Evolutionary conservation across 2,797 vertebrate genomes (phyloP).

Genomic region (Gymnoscopelus microlampas): DNA sequence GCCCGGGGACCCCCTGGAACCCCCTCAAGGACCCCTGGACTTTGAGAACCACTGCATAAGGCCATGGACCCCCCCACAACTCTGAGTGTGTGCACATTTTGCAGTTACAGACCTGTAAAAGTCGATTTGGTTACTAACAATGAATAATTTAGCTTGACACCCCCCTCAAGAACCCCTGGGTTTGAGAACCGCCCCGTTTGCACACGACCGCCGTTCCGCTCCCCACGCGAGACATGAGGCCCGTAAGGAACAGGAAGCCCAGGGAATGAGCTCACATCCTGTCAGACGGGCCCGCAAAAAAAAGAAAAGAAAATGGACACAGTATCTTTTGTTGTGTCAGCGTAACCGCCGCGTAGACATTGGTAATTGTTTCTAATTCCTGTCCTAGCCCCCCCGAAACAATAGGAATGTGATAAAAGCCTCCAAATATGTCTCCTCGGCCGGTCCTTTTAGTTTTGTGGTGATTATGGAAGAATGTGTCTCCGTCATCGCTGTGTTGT

Average conservation of each 20-base stretch:
- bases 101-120: no score
- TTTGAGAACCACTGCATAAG: no score
- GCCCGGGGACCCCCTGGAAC: no score
- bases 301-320: neutral
- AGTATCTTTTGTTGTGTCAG: conserved; percentile 14
- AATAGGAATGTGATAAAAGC: conserved; percentile 7
- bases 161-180: no score
- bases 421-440: neutral
- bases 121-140: no score
- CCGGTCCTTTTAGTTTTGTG: neutral
- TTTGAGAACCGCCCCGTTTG: no score
- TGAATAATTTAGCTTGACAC: no score
- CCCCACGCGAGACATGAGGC: neutral
- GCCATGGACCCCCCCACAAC: no score
- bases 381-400: neutral
- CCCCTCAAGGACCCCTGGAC: no score
- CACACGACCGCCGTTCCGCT: neutral
- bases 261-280: neutral
- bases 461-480: neutral
- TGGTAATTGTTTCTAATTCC: conserved; percentile 8
- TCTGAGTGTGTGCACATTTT: no score
- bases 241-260: neutral
- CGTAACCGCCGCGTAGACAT: neutral
- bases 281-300: neutral
- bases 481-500: neutral